Conservation (phyloP, 2,113 vertebrate species). For the Microcebus tavaratra region DNA sequence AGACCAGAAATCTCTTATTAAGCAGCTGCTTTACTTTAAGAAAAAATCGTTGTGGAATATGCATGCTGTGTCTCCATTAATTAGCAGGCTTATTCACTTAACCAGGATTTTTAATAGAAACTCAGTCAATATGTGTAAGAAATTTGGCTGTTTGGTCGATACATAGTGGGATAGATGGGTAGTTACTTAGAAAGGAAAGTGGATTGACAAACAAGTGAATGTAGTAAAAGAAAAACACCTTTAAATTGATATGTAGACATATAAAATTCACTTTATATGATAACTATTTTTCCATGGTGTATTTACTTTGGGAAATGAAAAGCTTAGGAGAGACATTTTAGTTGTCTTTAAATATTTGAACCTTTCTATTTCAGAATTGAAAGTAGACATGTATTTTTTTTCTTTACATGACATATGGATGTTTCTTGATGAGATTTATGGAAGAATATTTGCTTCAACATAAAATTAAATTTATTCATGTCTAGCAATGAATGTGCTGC, state of each 20-base stretch:
- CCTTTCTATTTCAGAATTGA: not conserved
- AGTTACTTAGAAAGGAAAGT: not conserved
- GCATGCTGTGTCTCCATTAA: not conserved
- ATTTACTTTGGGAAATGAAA: not conserved
- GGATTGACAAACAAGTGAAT: not conserved
- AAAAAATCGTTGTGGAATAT: not conserved
- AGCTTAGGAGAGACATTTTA: not conserved
- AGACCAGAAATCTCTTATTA: not conserved
- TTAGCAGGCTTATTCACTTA: not conserved
- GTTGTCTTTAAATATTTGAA: constrained; percentile 18
- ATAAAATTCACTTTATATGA: not conserved
- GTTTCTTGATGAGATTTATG: not conserved
- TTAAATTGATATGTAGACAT: not conserved
- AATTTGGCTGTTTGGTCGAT: not conserved
- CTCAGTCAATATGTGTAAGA: not conserved
- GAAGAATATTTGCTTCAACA: not conserved
- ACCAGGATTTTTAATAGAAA: not conserved
- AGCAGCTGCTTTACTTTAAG: not conserved
- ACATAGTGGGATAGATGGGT: not conserved
- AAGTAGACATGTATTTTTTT: not conserved
- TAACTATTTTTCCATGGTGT: not conserved
- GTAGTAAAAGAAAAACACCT: not conserved
- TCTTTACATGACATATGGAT: not conserved
- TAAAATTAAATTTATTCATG: not conserved
- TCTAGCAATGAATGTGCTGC: not conserved